Percentiles rank a stretch among this genome's conserved stretches.
phyloP scores from a whole-genome alignment of 1,140 invertebrate genomes.

The Drosophila watanabei region DNA sequence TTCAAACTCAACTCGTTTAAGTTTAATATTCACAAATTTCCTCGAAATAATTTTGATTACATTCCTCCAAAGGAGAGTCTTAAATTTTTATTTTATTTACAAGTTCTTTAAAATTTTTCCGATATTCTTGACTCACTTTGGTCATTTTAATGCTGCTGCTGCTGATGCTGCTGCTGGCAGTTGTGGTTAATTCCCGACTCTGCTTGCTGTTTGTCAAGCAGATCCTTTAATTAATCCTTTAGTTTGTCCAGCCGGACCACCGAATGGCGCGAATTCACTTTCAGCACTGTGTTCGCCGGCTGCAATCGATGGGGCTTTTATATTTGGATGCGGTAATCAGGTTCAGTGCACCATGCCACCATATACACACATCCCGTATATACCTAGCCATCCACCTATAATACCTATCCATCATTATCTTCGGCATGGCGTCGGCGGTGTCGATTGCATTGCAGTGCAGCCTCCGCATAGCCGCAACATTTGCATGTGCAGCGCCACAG shows the following conservation, averaged over 20 bases:
- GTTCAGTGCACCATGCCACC: conserved; percentile 70
- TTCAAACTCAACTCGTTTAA: neutral
- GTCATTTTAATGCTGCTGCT: conserved; percentile 29
- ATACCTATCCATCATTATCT: conserved; percentile 36
- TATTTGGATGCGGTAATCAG: conserved; percentile 46
- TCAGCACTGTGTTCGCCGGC: conserved; percentile 56
- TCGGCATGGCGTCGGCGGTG: conserved; percentile 41
- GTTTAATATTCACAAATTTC: neutral
- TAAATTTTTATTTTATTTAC: neutral
- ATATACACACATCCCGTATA: conserved; percentile 19
- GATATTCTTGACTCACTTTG: conserved; percentile 51
- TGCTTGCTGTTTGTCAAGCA: conserved; percentile 10
- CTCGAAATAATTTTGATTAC: neutral
- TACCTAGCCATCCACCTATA: conserved; percentile 5
- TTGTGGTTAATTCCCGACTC: conserved; percentile 10
- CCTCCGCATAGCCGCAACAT: conserved; percentile 59
- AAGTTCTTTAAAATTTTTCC: neutral
- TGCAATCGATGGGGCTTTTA: conserved; percentile 56
- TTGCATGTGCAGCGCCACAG: conserved; percentile 59
- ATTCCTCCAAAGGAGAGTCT: too few relatives aligned
- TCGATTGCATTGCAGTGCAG: conserved; percentile 64
- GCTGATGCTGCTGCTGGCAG: neutral
- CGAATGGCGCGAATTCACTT: conserved; percentile 56
- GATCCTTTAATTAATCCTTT: conserved; percentile 52
- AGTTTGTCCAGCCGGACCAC: conserved; percentile 34